These are phyloP conservation scores for Troides aeacus DNA, from an alignment of 2,888 invertebrate species.

Conservation along the genomic window DNA sequence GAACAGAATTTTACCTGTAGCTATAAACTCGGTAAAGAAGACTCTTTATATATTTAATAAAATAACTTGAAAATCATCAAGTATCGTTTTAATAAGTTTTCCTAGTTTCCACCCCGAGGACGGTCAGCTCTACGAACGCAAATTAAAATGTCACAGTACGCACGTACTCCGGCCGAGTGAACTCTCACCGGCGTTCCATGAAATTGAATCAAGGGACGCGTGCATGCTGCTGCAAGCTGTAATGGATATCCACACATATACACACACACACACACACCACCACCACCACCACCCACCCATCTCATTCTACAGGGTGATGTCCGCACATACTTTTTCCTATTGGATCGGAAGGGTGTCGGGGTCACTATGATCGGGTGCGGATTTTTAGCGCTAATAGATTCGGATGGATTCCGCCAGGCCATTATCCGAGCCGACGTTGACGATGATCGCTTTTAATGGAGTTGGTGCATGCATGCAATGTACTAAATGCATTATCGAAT, in stretches of 20 bases:
- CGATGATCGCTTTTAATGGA: constrained; percentile 38
- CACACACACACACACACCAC: too few species aligned
- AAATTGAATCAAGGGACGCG: constrained; percentile 13
- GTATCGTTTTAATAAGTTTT: too few species aligned
- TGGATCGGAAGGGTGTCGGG: not conserved
- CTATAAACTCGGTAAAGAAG: too few species aligned
- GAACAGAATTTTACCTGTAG: too few species aligned
- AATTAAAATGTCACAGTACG: too few species aligned
- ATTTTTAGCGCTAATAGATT: constrained; percentile 55
- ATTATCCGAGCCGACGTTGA: constrained; percentile 10
- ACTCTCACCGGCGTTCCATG: constrained; percentile 3
- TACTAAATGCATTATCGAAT: not conserved
- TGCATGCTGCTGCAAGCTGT: constrained; percentile 18
- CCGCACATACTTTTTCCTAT: constrained; percentile 14
- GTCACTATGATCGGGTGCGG: constrained; percentile 34
- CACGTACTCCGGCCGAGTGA: not conserved
- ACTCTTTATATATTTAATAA: too few species aligned
- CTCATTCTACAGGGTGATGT: not conserved
- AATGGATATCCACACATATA: constrained; percentile 26
- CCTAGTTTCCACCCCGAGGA: too few species aligned
- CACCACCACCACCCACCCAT: not conserved
- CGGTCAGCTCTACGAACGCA: too few species aligned
- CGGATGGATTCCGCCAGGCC: constrained; percentile 32
- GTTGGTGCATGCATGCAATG: constrained; percentile 29
- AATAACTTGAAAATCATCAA: too few species aligned